Conservation (phyloP, 1,140 invertebrate genomes). For the Aphaenogaster rudis region DNA sequence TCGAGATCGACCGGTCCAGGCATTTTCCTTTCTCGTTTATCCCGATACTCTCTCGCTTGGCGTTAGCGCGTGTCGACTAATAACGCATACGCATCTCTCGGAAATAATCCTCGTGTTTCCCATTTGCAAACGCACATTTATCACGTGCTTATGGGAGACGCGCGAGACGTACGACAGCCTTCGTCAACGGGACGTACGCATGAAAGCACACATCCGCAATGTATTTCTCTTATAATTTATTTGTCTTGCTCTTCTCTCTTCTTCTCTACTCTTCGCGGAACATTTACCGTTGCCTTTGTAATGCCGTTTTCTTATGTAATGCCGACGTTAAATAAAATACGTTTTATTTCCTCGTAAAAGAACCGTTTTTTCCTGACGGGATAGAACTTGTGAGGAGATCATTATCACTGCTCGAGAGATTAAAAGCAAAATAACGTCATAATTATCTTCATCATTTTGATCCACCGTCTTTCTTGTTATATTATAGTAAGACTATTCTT, state of each 20-base stretch:
- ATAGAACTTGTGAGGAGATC: neutral
- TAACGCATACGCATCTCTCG: slow-evolving; percentile 2
- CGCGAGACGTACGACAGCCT: neutral
- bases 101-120: slow-evolving; percentile 32
- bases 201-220: slow-evolving; percentile 23
- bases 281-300: neutral
- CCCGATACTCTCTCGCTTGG: slow-evolving; percentile 21
- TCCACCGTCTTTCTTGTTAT: neutral
- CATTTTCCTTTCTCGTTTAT: slow-evolving; percentile 32
- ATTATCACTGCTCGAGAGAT: neutral
- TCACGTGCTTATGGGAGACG: slow-evolving; percentile 29
- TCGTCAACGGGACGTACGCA: neutral
- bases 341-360: neutral
- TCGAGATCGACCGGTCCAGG: slow-evolving; percentile 41
- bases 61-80: slow-evolving; percentile 26
- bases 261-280: neutral
- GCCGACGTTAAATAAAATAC: neutral
- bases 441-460: neutral
- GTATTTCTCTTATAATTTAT: slow-evolving; percentile 29
- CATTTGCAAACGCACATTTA: slow-evolving; percentile 28
- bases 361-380: neutral
- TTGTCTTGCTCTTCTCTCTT: neutral
- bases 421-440: neutral
- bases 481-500: neutral
- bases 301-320: slow-evolving; percentile 29